These are phyloP conservation scores for Bombus superbus DNA, from an alignment of 1,140 invertebrate species.

Conservation along the genomic window DNA sequence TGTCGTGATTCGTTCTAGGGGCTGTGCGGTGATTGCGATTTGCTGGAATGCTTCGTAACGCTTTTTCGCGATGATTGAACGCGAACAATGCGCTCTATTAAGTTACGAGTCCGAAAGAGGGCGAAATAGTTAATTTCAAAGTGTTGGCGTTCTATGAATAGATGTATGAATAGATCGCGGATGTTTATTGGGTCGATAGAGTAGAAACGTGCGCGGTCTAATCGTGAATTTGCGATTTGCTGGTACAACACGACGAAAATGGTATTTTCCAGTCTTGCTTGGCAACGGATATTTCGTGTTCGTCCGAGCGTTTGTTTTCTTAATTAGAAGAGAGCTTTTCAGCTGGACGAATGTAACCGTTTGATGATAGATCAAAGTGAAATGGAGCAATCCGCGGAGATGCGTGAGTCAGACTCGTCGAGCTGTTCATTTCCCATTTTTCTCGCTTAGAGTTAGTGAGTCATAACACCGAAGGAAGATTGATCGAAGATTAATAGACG, in stretches of 20 bases:
- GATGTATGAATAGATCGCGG: too few species aligned
- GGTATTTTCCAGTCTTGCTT: neutral
- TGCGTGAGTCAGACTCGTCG: slow-evolving; percentile 4
- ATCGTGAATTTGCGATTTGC: neutral
- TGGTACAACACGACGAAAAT: neutral
- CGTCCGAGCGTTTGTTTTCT: neutral
- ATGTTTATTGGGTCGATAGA: too few species aligned
- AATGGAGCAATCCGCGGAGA: neutral
- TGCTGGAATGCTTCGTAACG: neutral
- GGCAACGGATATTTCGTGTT: neutral
- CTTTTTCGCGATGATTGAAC: neutral
- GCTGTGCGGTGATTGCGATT: neutral
- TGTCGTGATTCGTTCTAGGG: neutral
- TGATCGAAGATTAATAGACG: slow-evolving; percentile 36
- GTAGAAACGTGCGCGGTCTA: neutral
- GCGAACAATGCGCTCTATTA: neutral
- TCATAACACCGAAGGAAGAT: slow-evolving; percentile 31
- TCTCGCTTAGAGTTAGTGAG: neutral
- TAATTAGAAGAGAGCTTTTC: neutral
- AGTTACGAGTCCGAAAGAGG: neutral
- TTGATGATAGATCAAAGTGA: neutral
- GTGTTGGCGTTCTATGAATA: too few species aligned
- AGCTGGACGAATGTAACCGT: neutral
- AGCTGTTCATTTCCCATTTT: slow-evolving; percentile 12
- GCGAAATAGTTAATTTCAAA: neutral